Conservation (phyloP, 2,888 invertebrate genomes). For the Labia minor region DNA sequence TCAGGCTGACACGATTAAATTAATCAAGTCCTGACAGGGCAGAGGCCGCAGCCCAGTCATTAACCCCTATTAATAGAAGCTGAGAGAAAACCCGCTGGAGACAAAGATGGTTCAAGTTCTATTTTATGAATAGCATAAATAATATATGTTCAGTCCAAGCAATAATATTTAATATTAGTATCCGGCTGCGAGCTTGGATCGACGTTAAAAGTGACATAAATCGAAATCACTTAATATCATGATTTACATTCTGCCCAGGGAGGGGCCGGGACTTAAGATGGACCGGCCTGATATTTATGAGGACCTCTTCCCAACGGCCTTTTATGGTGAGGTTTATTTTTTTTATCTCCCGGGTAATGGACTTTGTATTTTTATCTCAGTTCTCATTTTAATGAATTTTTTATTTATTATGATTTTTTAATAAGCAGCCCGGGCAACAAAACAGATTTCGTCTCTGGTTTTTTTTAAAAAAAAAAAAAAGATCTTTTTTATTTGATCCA, state of each 20-base stretch:
- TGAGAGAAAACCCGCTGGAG: not conserved
- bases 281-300: not conserved
- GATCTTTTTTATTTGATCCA: no score
- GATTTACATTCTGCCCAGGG: not conserved
- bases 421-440: no score
- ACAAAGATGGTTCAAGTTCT: not conserved
- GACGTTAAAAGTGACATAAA: conserved; percentile 13
- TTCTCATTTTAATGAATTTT: no score
- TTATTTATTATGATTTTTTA: no score
- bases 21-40: not conserved
- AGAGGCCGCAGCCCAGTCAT: not conserved
- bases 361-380: no score
- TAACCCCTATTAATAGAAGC: not conserved
- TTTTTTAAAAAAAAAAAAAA: no score
- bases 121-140: conserved; percentile 8
- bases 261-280: not conserved
- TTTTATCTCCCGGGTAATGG: not conserved
- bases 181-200: not conserved
- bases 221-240: conserved; percentile 13
- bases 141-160: conserved; percentile 1
- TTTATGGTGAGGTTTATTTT: conserved; percentile 1
- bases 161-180: conserved; percentile 8
- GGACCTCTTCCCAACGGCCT: not conserved
- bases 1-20: not conserved
- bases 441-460: no score